Base-by-base conservation (phyloP, 2,888 invertebrate species). In the Lochmaea capreae region DNA sequence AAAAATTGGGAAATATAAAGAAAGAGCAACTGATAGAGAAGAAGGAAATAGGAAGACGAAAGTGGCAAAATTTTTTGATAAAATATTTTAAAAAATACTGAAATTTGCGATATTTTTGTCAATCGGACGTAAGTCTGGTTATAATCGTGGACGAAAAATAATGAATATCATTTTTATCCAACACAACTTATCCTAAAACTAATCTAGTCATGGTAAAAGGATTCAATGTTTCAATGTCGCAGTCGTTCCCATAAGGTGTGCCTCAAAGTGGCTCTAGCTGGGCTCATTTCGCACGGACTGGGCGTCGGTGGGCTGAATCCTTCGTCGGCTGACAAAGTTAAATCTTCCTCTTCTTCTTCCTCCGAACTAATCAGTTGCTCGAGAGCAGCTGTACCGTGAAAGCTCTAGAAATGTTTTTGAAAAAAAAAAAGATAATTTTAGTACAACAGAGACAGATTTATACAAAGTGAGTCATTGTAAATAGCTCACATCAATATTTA, bases 231-330 rank as follows among this genome's bases (percentile, higher is more conserved):
- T 73, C 81, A 84, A 75, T 84, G 82, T 67, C 80, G 80, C 57
- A 83, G 80, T 70, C 80, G 82, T 73, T 86, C 85, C 82, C 83
- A 85, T 78, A 86, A 82, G 46, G 84, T 80, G 76, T 86, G 83
- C 76, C 85, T 78, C 66, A 85, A 76, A 74, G 81, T 83, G 39
- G 84, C 83, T 72, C 84, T 83, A 42, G 85, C 84, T 12, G 87
- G 87, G 75, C 86, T 87, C 70, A 86, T 78, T 75, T 86, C 86
- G 74, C 86, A 86, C 2, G 87, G 87, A 77, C 86, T 87, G 42
- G 88, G 87, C n/a, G 87, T 87, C 22, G 87, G 87, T 4, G 87
- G 87, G 79, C 87, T 88, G 78, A 87, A 87, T 49, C 87, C 86
- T 78, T 87, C 88, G 72, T 88, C 88, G 1, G 86, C 86, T 1